Conservation (phyloP, 2,113 vertebrate species). For the Plotosus lineatus region DNA sequence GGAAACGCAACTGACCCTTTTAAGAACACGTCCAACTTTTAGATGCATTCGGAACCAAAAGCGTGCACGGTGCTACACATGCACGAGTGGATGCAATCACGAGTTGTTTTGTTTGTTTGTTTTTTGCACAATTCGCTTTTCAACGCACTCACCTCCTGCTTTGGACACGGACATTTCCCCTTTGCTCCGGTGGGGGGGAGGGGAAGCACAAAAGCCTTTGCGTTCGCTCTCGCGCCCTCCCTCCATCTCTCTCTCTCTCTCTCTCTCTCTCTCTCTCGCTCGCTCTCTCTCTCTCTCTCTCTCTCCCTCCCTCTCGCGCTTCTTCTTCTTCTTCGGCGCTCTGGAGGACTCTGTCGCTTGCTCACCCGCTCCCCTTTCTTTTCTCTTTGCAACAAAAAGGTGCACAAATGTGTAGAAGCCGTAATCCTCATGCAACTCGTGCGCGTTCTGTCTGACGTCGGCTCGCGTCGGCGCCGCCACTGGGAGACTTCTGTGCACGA, state of each 20-base stretch:
- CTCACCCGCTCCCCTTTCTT: constrained; percentile 51
- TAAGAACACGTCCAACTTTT: constrained; percentile 76
- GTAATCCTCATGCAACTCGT: constrained; percentile 87
- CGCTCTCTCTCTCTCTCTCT: constrained; percentile 3
- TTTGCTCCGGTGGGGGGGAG: constrained; percentile 87
- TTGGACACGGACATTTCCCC: constrained; percentile 92
- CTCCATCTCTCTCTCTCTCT: constrained; percentile 68
- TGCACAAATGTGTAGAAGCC: constrained; percentile 84
- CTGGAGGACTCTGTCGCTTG: not conserved
- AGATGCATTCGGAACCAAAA: constrained; percentile 76
- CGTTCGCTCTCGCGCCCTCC: constrained; percentile 84
- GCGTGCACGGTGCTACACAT: constrained; percentile 63
- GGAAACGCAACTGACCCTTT: constrained; percentile 89
- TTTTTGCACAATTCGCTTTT: constrained; percentile 70
- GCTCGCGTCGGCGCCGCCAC: constrained; percentile 75
- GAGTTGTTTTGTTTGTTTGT: constrained; percentile 42
- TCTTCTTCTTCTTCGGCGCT: constrained; percentile 14
- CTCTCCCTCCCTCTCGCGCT: not conserved
- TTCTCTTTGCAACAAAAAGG: constrained; percentile 83
- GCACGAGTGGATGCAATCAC: constrained; percentile 78
- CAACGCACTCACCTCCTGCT: constrained; percentile 85
- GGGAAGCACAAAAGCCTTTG: constrained; percentile 95
- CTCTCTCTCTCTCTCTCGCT: not conserved
- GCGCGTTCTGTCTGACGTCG: constrained; percentile 75
- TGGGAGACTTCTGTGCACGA: constrained; percentile 75